Base-by-base conservation (phyloP, 2,888 invertebrate species). In the Euzophera pinguis region DNA sequence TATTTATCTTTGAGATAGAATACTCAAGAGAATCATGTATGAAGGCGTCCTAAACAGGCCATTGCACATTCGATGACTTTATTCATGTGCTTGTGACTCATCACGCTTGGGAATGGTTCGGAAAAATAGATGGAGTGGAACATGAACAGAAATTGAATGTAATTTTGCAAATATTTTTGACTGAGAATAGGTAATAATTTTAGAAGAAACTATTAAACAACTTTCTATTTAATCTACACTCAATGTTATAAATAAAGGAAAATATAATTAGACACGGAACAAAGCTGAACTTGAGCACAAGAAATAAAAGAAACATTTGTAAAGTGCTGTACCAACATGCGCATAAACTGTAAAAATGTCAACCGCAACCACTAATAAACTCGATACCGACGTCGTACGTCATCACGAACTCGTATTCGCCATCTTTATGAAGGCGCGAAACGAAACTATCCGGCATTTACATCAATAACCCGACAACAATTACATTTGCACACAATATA, bases 401-500 rank as follows among this genome's bases (percentile, higher is more conserved):
- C 67, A 66, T 62, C 62, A 53, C 55, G 56, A 45, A 53, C 50
- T 43, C 53, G 60, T 62, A 62, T 60, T 59, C 58, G 60, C 60
- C 59, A 63, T 64, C 64, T 72, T 69, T 69, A 70, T 67, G 64
- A 65, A 58, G 60, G 39, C 58, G 56, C 61, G 64, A 66, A 60
- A 62, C 64, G 58, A 63, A 67, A 66, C 75, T 72, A 75, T 73
- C 67, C 68, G 72, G 73, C 75, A 75, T 75, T 76, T 75, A 76
- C 79, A 74, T 74, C 81, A 84, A 81, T 83, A 81, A 79, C 78
- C 78, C 69, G 76, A 70, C 78, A 75, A 84, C 87, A 81, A 85
- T 85, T 82, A 85, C 81, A 88, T 87, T 87, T 77, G 83, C 87
- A 88, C 86, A 89, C 88, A 88, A 89, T 88, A 75, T 73, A 69